phyloP scores from a whole-genome alignment of 2,797 vertebrate genomes.

The Lates japonicus region DNA sequence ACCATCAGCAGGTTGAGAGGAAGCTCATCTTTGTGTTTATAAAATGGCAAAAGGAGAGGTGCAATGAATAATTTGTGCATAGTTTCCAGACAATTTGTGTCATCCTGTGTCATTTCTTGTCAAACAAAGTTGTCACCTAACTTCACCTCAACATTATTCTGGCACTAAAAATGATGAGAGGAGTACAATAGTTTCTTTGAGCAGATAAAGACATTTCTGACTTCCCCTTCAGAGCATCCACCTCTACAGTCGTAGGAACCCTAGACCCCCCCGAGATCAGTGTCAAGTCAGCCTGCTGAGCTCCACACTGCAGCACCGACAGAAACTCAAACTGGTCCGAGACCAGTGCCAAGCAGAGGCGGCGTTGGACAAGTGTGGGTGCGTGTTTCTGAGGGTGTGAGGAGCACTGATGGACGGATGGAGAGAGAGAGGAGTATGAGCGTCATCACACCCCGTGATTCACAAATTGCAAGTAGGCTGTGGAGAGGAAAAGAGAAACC shows the following conservation, averaged over 20 bases:
- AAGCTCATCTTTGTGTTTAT: conserved; percentile 28
- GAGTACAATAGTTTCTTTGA: conserved; percentile 11
- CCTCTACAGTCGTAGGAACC: conserved; percentile 2
- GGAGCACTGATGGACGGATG: conserved; percentile 19
- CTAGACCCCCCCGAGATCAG: conserved; percentile 50
- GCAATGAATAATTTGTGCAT: conserved; percentile 5
- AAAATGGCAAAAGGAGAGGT: conserved; percentile 1
- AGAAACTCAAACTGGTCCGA: conserved; percentile 37
- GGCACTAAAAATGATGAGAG: not conserved
- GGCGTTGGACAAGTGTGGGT: conserved; percentile 15
- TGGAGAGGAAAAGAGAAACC: conserved; percentile 51
- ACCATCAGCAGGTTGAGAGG: conserved; percentile 2
- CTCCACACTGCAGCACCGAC: conserved; percentile 9
- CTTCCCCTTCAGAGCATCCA: conserved; percentile 14
- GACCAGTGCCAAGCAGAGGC: conserved; percentile 43
- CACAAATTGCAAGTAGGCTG: conserved; percentile 49
- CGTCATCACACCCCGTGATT: conserved; percentile 60
- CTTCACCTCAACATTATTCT: conserved; percentile 12
- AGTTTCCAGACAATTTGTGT: conserved; percentile 20
- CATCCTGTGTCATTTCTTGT: not conserved
- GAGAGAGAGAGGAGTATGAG: conserved; percentile 21
- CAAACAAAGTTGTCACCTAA: conserved; percentile 3
- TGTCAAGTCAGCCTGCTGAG: conserved; percentile 28
- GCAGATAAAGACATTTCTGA: conserved; percentile 19
- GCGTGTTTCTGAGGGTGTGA: conserved; percentile 50